Base-by-base conservation (phyloP, 2,113 vertebrate genomes). In the Equus quagga region DNA sequence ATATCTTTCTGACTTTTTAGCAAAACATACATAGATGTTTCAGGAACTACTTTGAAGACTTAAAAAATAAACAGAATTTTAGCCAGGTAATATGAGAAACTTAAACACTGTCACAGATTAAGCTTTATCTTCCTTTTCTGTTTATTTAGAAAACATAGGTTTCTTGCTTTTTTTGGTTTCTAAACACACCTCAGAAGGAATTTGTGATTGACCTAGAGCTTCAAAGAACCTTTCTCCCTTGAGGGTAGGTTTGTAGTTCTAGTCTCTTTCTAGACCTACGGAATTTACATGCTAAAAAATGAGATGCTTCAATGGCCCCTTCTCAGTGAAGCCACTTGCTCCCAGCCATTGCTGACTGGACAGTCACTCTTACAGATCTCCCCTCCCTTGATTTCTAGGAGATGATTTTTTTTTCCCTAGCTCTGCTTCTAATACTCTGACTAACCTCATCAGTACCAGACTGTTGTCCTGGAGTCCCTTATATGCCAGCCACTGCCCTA, bases 11-110 rank as follows among this genome's bases (percentile, higher is more conserved):
- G 58, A 85, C 78, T n/a, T 78, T 82, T 69, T 24, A 72, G 54
- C 17, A 93, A 90, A 49, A 83, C 28, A 65, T 92, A 44, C 26
- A 72, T 70, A 21, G 0, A 3, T 28, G 8, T 76, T 76, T 81
- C 26, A 51, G 41, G 86, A 65, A 84, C 10, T 33, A 28, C 41
- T 76, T 14, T 72, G 46, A 82, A 78, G 62, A 90, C 14, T 54
- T 41, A 69, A 94, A 88, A 83, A 85, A 41, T 44, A 85, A n/a
- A 89, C 28, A n/a, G 56, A 87, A 85, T 73, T 69, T 79, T 60
- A 95, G 49, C 24, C 28, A 67, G 33, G 44, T 54, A 83, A 54
- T 33, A 31, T 15, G 9, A 94, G 75, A 84, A 96, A 89, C 17
- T 70, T 86, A 91, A 90, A 81, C 7, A 82, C 0, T 93, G 49